Evolutionary conservation across 2,888 invertebrate species (phyloP).

Genomic region (Amiota minor): DNA sequence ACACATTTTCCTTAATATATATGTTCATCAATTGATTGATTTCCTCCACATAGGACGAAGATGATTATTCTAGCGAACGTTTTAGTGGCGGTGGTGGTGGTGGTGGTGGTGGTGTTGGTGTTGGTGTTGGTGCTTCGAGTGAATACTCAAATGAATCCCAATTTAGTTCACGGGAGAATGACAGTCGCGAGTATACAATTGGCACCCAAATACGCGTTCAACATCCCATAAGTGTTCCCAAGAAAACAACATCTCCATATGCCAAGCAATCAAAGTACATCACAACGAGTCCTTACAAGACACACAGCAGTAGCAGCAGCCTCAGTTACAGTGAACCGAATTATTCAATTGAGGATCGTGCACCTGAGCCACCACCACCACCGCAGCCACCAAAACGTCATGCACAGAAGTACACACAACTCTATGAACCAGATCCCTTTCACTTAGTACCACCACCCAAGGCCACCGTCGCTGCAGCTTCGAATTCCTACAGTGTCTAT

Average conservation of each 20-base stretch:
- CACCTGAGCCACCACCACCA: neutral
- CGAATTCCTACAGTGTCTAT: constrained; percentile 61
- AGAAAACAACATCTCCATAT: constrained; percentile 52
- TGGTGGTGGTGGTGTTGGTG: constrained; percentile 23
- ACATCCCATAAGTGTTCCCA: constrained; percentile 65
- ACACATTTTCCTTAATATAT: neutral
- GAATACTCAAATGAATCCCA: constrained; percentile 63
- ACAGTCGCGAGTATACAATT: constrained; percentile 68
- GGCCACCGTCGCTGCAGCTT: constrained; percentile 46
- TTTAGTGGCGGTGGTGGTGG: constrained; percentile 37
- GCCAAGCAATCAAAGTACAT: constrained; percentile 59
- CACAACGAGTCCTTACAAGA: constrained; percentile 49
- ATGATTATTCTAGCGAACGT: constrained; percentile 65
- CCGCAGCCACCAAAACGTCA: constrained; percentile 47
- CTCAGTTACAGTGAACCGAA: constrained; percentile 47
- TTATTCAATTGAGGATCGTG: constrained; percentile 50
- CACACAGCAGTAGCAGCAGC: constrained; percentile 29
- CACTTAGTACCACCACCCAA: constrained; percentile 66
- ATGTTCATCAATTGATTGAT: neutral
- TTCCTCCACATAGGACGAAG: constrained; percentile 60
- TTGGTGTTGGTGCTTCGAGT: constrained; percentile 41
- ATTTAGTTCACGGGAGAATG: constrained; percentile 52
- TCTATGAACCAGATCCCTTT: constrained; percentile 64
- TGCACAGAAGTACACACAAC: constrained; percentile 53
- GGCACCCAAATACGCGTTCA: constrained; percentile 70